A percentile compares a stretch with the other conserved stretches of the same genome.
These are phyloP conservation scores for Pristionchus fissidentatus DNA, from an alignment of 2,888 invertebrate species.

Conservation along the genomic window DNA sequence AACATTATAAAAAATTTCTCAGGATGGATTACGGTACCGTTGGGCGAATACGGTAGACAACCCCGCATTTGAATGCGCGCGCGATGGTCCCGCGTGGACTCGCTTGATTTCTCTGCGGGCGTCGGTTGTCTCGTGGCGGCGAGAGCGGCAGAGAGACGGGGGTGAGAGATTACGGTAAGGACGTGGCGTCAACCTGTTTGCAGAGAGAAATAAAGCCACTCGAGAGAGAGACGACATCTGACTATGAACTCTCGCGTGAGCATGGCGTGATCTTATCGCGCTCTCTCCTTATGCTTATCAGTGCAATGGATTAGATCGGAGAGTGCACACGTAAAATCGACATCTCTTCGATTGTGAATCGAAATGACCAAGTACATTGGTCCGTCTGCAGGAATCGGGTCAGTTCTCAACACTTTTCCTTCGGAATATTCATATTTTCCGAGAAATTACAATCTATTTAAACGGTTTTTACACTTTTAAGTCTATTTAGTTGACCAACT, in stretches of 20 bases:
- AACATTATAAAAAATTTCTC: too few species aligned
- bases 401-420: neutral
- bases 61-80: neutral
- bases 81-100: conserved; percentile 12
- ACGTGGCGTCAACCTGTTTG: too few species aligned
- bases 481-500: neutral
- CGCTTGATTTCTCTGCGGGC: too few species aligned
- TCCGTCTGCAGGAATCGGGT: conserved; percentile 43
- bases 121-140: too few species aligned
- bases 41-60: too few species aligned
- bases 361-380: conserved; percentile 43
- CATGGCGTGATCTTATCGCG: conserved; percentile 45
- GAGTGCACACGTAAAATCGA: neutral
- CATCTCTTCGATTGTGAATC: neutral
- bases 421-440: neutral
- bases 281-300: conserved; percentile 1
- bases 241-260: conserved; percentile 37
- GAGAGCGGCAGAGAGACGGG: too few species aligned
- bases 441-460: neutral
- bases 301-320: conserved; percentile 37
- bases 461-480: neutral
- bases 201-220: too few species aligned
- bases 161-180: too few species aligned
- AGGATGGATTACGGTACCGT: too few species aligned
- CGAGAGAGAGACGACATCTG: too few species aligned